Evolutionary conservation across 2,113 vertebrate genomes (phyloP), one percentile per base, ranked within the genome.

Genomic region (Epinephelus cyanopodus): DNA sequence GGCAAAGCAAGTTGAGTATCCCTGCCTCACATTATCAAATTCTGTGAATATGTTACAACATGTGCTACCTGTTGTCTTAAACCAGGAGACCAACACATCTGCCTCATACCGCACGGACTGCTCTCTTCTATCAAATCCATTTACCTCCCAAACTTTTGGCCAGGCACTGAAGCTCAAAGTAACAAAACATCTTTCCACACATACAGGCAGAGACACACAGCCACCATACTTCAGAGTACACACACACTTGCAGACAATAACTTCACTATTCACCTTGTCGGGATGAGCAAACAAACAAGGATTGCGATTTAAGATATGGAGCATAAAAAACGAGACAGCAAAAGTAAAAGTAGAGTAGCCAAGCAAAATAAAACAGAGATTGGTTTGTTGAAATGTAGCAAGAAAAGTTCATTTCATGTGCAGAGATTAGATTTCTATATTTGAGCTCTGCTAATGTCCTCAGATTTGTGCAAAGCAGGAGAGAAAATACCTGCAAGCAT

Each of bases 401-500:
- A 39, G 52, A 53, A 42, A 25, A 15, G n/a, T n/a, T n/a, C n/a
- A n/a, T n/a, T n/a, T n/a, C 5, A 39, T 9, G 39, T 39, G 39
- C 39, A 39, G 11, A 45, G 42, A 76, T 79, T 15, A 21, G n/a
- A 74, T 21, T 48, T 82, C 39, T 33, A 18, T 79, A 53, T 79
- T 79, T 47, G 53, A 57, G 3, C 4, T 48, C 62, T 63, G 25
- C n/a, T 47, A 39, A 37, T 77, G 66, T 50, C 37, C 45, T 53
- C 56, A 75, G 33, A 48, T 56, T 33, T 29, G 18, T 79, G 74
- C 73, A 53, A 33, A 2, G 4, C 18, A 68, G 62, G 39, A 71
- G 60, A 62, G 69, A 71, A 71, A 78, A 81, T 61, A 86, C 74
- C 84, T 87, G 83, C 82, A 82, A 81, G 77, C 56, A 61, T 29